Base-by-base conservation (phyloP, 2,888 invertebrate species). In the Zhengitettix transpicula region DNA sequence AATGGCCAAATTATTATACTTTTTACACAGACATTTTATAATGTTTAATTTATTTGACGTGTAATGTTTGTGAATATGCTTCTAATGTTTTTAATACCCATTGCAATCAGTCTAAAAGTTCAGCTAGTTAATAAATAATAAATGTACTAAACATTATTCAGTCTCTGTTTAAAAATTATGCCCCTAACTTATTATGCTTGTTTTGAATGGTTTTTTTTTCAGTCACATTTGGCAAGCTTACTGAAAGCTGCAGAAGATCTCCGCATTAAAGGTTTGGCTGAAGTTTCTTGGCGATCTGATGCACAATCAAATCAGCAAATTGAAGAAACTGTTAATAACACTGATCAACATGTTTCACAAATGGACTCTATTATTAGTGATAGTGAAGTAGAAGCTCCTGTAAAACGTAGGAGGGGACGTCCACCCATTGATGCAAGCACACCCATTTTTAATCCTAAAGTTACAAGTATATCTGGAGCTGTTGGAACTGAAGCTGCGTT, bases 211-310 rank as follows among this genome's bases (percentile, higher is more conserved):
- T 17, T 11, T 28, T 60, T 15, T 63, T 77, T 76, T 17, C 75
- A 93, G 90, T 87, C 89, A 62, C 89, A 91, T 70, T 74, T 94
- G 66, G 87, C 90, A 40, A 89, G 91, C 28, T 76, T 94, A 62
- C 74, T 94, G 68, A 92, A 92, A 77, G 93, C 93, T 58, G 94
- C 94, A 0, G 93, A 94, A 73, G 91, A 92, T 72, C 78, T 94
- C 28, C 83, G 89, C 71, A 91, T 94, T 68, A 94, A 94, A 74
- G 94, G 93, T 0, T 76, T 93, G 58, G 91, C 92, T 56, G 91
- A 93, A 72, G 89, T 92, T 14, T 87, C 90, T 65, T 91, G 91
- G 87, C 83, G 85, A 66, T 84, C 85, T 58, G 79, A 80, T 62
- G 77, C 77, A 40, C 69, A 65, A 62, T 60, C 70, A 68, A 44